Conservation (phyloP, 1,140 invertebrate genomes). For the Musca vetustissima region DNA sequence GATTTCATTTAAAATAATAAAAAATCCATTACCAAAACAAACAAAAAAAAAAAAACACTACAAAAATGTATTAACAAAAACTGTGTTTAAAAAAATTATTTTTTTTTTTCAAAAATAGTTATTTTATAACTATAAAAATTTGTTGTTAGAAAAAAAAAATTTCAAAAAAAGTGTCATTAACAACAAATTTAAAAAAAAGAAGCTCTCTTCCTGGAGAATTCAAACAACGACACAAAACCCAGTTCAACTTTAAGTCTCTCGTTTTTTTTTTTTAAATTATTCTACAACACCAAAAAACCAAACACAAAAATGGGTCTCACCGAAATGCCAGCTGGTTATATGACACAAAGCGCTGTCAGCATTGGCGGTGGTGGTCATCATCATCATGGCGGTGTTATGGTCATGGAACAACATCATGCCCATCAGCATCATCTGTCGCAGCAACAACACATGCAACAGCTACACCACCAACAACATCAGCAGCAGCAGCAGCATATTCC, state of each 20-base stretch:
- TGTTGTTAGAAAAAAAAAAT: not conserved
- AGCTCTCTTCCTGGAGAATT: not conserved
- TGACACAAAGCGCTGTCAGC: conserved; percentile 35
- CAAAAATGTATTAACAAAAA: conserved; percentile 6
- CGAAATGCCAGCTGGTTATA: conserved; percentile 47
- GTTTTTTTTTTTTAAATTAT: not conserved
- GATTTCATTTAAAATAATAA: too few species aligned
- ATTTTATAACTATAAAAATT: conserved; percentile 5
- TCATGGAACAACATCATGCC: conserved; percentile 33
- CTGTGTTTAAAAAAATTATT: conserved; percentile 1
- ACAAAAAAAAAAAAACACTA: not conserved
- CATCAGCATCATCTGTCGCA: conserved; percentile 24
- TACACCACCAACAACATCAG: conserved; percentile 26
- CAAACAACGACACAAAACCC: not conserved
- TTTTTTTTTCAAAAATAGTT: not conserved
- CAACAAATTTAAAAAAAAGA: too few species aligned
- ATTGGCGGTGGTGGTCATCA: conserved; percentile 34
- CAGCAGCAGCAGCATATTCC: conserved; percentile 31
- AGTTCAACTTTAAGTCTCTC: conserved; percentile 3
- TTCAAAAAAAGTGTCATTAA: not conserved
- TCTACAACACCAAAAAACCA: not conserved
- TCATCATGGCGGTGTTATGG: conserved; percentile 24
- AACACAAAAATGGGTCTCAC: conserved; percentile 50
- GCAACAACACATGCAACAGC: conserved; percentile 7
- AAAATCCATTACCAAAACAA: not conserved